These are phyloP conservation scores for Brachionus sp. DNA, from an alignment of 1,140 invertebrate species.

Conservation along the genomic window DNA sequence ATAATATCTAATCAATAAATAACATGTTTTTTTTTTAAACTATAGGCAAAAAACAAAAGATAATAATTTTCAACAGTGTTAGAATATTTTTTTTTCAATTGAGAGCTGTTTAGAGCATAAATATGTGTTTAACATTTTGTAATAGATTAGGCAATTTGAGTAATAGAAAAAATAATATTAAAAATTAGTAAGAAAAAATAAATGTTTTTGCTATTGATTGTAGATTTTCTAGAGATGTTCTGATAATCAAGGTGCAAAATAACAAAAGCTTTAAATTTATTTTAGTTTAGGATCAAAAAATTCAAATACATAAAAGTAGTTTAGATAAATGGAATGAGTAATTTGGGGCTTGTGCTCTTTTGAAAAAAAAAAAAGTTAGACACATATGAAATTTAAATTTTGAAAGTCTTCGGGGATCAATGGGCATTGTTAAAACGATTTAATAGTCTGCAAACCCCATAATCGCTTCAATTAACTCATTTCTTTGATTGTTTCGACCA, in stretches of 20 bases:
- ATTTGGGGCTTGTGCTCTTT: not conserved
- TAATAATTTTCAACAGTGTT: no score
- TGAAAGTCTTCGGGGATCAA: not conserved
- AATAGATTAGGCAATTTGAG: not conserved
- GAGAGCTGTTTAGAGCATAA: no score
- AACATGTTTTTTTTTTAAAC: not conserved
- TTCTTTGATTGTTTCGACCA: not conserved
- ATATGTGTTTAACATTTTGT: not conserved
- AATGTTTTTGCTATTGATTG: no score
- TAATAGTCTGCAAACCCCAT: constrained; percentile 7
- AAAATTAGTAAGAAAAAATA: no score
- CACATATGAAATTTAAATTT: constrained; percentile 31
- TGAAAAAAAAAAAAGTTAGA: not conserved
- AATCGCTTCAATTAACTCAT: constrained; percentile 17
- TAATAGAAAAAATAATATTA: not conserved
- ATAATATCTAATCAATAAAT: not conserved
- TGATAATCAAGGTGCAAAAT: not conserved
- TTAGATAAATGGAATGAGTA: not conserved
- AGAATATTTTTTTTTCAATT: no score
- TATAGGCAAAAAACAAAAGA: no score
- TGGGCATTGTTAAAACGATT: not conserved
- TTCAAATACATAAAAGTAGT: not conserved
- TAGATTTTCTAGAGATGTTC: not conserved
- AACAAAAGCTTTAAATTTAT: not conserved
- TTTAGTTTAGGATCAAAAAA: no score